phyloP scores from a whole-genome alignment of 2,113 vertebrate species.

The Hassar affinis region DNA sequence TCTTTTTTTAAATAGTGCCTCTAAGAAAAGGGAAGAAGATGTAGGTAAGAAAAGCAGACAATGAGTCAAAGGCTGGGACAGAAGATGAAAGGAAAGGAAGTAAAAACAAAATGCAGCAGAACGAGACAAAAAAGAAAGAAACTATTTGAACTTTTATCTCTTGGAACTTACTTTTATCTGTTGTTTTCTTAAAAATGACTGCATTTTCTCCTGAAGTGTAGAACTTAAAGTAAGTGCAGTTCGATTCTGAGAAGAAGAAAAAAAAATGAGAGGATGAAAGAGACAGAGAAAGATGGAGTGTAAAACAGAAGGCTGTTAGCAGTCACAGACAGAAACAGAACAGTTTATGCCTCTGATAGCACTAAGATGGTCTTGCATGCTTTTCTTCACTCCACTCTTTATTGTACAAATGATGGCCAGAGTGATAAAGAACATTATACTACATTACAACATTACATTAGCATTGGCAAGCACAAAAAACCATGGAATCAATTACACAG shows the following conservation, averaged over 20 bases:
- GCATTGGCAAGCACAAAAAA: neutral
- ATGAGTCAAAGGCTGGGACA: neutral
- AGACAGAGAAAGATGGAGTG: constrained; percentile 26
- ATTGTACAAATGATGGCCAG: neutral
- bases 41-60: neutral
- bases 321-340: neutral
- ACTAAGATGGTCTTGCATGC: neutral
- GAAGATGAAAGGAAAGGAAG: neutral
- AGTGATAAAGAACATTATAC: neutral
- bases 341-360: neutral
- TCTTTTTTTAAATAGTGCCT: too few species aligned
- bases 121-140: neutral
- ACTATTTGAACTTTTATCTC: neutral
- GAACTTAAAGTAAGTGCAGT: constrained; percentile 90
- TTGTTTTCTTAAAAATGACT: constrained; percentile 83
- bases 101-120: neutral
- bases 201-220: constrained; percentile 88
- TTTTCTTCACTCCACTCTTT: neutral
- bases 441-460: neutral
- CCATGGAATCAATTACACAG: neutral
- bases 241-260: constrained; percentile 75
- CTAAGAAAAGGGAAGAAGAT: neutral
- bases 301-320: neutral
- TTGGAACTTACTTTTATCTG: constrained; percentile 79
- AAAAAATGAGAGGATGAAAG: constrained; percentile 33